Base-by-base conservation (phyloP, 2,113 vertebrate genomes). In the Cottus gobio region DNA sequence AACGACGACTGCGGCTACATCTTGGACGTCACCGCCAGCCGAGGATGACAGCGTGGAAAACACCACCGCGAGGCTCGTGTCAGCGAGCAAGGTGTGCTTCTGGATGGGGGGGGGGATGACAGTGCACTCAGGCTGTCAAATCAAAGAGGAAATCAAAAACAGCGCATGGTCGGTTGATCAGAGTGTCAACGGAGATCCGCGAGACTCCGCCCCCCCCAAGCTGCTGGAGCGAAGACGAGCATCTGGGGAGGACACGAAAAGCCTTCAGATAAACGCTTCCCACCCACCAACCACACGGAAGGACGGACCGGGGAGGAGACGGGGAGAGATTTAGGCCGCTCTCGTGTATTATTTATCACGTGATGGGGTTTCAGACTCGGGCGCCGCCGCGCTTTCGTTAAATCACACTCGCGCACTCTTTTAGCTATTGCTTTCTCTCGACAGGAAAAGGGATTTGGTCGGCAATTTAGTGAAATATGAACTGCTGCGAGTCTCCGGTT, bases 81-180 rank as follows among this genome's bases (percentile, higher is more conserved):
- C 89, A 81, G 74, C 48, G 42, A 80, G 83, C 72, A 39, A 86
- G 89, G 81, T 89, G 74, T 52, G 77, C 20, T 42, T 68, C 58
- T 61, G 9, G 52, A n/a, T n/a, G n/a, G 52, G 42, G 24, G 46
- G 16, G 7, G 42, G 3, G 46, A 22, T 12, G 20, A 28, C 16
- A 5, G 37, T 26, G 52, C 66, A 36, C 70, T 66, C 77, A 71
- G 77, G 18, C 81, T 90, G 87, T 91, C 90, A 90, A 89, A 86
- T 90, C 78, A 89, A 83, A 85, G 72, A n/a, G 79, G 64, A 85
- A 85, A 90, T 89, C 75, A 85, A 87, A 52, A 92, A 83, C 90
- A 88, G 39, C 0, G 24, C 85, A 82, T 11, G 87, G 73, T 81
- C 50, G 60, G 62, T 68, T 81, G 88, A 90, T 87, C 87, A 87